Percentiles rank a stretch among this genome's conserved stretches.
Conservation (phyloP, 2,888 invertebrate species). For the Oscheius sp. region DNA sequence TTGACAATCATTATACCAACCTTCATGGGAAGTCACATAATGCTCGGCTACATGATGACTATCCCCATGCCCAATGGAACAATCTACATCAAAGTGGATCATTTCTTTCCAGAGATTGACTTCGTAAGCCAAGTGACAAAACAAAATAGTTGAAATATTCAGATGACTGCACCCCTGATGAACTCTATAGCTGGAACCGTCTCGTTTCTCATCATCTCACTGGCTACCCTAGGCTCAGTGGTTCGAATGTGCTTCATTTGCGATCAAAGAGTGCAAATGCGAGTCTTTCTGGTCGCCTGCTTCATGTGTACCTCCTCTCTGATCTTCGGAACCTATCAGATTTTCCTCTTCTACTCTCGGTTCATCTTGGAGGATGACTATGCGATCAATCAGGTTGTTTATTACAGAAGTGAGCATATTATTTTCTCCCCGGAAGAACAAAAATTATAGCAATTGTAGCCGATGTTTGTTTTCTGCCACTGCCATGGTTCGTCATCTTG, state of each 20-base stretch:
- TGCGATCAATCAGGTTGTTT: conserved; percentile 15
- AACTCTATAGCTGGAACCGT: conserved; percentile 20
- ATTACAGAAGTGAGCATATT: neutral
- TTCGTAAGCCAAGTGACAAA: neutral
- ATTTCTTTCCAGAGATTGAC: conserved; percentile 17
- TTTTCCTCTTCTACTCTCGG: conserved; percentile 5
- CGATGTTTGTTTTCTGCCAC: conserved; percentile 18
- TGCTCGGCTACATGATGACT: conserved; percentile 15
- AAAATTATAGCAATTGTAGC: conserved; percentile 6
- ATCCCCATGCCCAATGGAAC: conserved; percentile 23
- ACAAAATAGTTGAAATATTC: neutral
- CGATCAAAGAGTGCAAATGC: conserved; percentile 15
- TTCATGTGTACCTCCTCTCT: conserved; percentile 23
- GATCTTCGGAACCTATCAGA: conserved; percentile 19
- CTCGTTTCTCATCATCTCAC: neutral
- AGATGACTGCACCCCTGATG: conserved; percentile 22
- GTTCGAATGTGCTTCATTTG: conserved; percentile 2
- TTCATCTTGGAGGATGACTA: conserved; percentile 10
- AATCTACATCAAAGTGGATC: conserved; percentile 28
- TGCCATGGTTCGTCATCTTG: conserved; percentile 19
- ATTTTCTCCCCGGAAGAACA: neutral
- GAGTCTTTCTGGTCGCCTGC: conserved; percentile 21
- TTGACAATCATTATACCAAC: conserved; percentile 3
- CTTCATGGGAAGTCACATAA: neutral
- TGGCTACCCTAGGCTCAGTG: neutral